These are phyloP conservation scores for Nerophis ophidion DNA, from an alignment of 2,113 vertebrate species.

Conservation along the genomic window DNA sequence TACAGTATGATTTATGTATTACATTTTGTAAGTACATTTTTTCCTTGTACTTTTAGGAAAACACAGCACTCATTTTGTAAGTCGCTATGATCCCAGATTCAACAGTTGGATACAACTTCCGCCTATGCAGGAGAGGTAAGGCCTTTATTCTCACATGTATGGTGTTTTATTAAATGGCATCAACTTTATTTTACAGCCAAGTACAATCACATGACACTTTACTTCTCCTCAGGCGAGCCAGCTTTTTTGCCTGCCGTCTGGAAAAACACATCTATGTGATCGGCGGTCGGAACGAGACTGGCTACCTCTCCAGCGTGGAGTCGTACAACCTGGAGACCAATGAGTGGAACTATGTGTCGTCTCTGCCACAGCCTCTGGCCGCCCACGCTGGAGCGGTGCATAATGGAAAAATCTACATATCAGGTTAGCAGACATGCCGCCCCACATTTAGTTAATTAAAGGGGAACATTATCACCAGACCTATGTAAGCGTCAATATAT, in stretches of 20 bases:
- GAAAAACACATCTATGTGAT: conserved; percentile 97
- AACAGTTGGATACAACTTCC: conserved; percentile 99
- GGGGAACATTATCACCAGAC: too few relatives aligned
- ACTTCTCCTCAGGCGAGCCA: conserved; percentile 85
- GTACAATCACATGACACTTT: background rate
- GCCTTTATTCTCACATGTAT: background rate
- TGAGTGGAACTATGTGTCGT: conserved; percentile 95
- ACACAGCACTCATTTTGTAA: conserved; percentile 98
- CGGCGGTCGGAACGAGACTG: conserved; percentile 92
- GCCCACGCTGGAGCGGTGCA: conserved; percentile 95
- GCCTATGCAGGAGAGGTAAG: conserved; percentile 97
- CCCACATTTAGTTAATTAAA: background rate
- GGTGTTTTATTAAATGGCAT: background rate
- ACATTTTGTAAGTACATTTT: background rate
- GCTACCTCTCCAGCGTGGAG: conserved; percentile 96
- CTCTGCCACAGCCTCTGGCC: conserved; percentile 89
- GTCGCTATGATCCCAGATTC: conserved; percentile 97
- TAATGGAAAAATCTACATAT: conserved; percentile 98
- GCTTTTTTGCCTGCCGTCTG: conserved; percentile 95
- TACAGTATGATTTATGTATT: background rate
- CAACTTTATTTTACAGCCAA: background rate
- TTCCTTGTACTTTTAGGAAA: conserved; percentile 78
- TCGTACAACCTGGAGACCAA: conserved; percentile 97
- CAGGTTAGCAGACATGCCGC: conserved; percentile 74
- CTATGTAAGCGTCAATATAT: too few relatives aligned